These are phyloP conservation scores for Ctenopoma kingsleyae DNA, from an alignment of 2,797 vertebrate species.

Conservation along the genomic window DNA sequence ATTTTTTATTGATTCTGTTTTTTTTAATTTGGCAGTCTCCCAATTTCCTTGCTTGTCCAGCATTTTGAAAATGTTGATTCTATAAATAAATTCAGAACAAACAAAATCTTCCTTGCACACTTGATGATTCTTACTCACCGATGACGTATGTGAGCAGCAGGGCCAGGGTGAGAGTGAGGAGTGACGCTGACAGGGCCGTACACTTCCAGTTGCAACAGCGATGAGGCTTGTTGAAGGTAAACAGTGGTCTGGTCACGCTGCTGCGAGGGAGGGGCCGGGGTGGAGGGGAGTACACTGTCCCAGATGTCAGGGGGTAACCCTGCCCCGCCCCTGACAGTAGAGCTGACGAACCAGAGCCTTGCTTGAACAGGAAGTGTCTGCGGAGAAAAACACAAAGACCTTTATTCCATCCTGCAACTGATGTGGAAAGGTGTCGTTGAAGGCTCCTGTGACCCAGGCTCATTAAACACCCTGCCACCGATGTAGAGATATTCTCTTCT, in stretches of 20 bases:
- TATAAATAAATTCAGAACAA: constrained; percentile 11
- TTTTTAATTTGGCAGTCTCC: constrained; percentile 42
- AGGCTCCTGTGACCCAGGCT: background rate
- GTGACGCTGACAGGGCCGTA: constrained; percentile 93
- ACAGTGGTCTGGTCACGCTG: constrained; percentile 94
- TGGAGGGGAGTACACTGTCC: constrained; percentile 95
- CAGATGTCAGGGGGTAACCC: constrained; percentile 95
- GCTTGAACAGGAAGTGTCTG: constrained; percentile 98
- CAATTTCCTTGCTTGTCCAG: constrained; percentile 20
- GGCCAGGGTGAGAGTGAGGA: constrained; percentile 92
- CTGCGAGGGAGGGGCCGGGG: constrained; percentile 94
- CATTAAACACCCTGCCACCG: constrained; percentile 5
- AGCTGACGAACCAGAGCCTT: constrained; percentile 94
- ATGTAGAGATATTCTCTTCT: too few relatives aligned
- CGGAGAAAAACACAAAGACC: constrained; percentile 15
- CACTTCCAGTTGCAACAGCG: constrained; percentile 98
- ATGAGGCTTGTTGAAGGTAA: constrained; percentile 97
- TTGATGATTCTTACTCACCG: constrained; percentile 84
- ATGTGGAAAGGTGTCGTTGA: too few relatives aligned
- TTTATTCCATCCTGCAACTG: background rate
- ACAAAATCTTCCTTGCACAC: background rate
- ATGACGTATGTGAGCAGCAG: constrained; percentile 94
- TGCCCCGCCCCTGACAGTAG: constrained; percentile 95
- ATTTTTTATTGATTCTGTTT: constrained; percentile 37
- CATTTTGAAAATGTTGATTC: constrained; percentile 27